phyloP scores from a whole-genome alignment of 1,140 invertebrate genomes.

The Coenobita brevimanus region DNA sequence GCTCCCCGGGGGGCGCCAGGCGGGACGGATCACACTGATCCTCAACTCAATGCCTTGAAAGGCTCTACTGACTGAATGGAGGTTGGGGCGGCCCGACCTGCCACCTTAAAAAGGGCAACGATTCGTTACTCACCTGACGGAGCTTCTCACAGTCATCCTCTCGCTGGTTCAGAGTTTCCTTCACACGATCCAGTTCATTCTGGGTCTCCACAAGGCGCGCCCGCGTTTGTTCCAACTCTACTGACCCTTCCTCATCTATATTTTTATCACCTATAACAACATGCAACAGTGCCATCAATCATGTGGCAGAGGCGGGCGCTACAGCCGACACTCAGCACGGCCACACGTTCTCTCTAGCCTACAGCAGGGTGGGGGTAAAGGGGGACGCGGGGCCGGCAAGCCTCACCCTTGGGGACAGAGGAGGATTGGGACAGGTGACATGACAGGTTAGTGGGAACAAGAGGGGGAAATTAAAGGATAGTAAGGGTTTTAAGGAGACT shows the following conservation, averaged over 20 bases:
- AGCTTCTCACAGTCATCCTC: constrained; percentile 54
- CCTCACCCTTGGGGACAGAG: constrained; percentile 33
- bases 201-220: constrained; percentile 68
- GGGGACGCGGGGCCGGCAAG: constrained; percentile 34
- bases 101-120: constrained; percentile 44
- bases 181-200: constrained; percentile 67
- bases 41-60: neutral
- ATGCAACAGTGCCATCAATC: constrained; percentile 69
- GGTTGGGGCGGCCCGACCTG: constrained; percentile 48
- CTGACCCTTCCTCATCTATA: constrained; percentile 68
- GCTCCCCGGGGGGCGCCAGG: neutral
- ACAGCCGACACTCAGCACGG: constrained; percentile 54
- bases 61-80: neutral
- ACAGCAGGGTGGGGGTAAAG: constrained; percentile 29
- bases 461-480: neutral
- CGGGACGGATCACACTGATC: neutral
- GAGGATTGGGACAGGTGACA: neutral
- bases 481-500: neutral
- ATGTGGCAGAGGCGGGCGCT: constrained; percentile 48
- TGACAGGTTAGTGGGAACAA: neutral
- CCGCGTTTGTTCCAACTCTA: constrained; percentile 69
- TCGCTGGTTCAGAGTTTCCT: constrained; percentile 57
- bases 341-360: constrained; percentile 53
- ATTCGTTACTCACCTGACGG: constrained; percentile 62
- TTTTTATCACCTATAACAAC: constrained; percentile 70